Evolutionary conservation across 2,113 vertebrate genomes (phyloP), one percentile per base, ranked within the genome.

Genomic region (Podarcis cretensis): DNA sequence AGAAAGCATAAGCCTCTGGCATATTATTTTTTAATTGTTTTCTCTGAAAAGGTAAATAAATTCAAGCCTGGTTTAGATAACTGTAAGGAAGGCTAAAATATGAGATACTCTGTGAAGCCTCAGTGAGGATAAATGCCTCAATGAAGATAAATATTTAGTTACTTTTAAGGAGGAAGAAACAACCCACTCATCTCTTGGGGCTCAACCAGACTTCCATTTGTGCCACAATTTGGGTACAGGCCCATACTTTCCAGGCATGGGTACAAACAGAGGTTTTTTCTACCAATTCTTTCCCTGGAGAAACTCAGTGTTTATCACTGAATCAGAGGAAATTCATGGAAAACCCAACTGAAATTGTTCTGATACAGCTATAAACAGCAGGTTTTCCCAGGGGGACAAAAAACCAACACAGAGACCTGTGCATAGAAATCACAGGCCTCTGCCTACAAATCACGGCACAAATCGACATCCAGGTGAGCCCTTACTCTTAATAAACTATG

Each of bases 1-100:
- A 94, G 92, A 96, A 95, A 96, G 94, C 91, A 90, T 74, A 91
- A 95, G 92, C 93, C 93, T 97, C 92, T 96, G 96, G 93, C 95
- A 96, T 95, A 96, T 96, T 94, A 97, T 97, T 96, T 97, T 95
- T 96, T 94, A 96, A 86, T 97, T 63, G 97, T 96, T 97, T 97
- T 63, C 96, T 95, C 48, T 92, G 84, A 95, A 96, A 95, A 93
- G 93, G 95, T 96, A 96, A 97, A 96, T 93, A 96, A 95, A 95
- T 96, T 54, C 96, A 95, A 97, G 96, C 96, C 43, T 97, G 95
- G 95, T 96, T 96, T 94, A 95, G 92, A 95, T 92, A 96, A 96
- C 94, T 97, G 95, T 97, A 96, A 95, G 95, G 94, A 95, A 92
- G 94, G 97, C 96, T 97, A 95, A 97, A 96, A 96, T 94, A 94